A percentile compares a stretch with the other conserved stretches of the same genome.
Conservation (phyloP, 2,113 vertebrate genomes). For the Labeo rohita region DNA sequence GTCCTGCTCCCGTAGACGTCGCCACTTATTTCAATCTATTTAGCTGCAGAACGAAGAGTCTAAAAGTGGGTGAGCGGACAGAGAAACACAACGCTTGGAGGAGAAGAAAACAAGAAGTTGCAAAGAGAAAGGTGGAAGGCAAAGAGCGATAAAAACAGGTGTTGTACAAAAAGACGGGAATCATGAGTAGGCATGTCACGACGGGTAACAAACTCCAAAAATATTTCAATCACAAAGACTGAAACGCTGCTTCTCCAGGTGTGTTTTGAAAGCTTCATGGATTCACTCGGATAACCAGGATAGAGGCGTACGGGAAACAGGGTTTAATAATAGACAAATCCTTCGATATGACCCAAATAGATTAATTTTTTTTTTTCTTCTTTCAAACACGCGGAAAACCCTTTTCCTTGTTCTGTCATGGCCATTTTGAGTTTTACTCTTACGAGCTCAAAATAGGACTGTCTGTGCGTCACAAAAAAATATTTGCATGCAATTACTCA, state of each 20-base stretch:
- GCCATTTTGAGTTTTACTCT: not conserved
- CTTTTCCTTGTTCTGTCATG: not conserved
- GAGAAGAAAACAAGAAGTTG: not conserved
- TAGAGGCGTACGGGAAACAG: not conserved
- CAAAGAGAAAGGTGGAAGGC: not conserved
- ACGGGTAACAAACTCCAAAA: not conserved
- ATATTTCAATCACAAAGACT: slow-evolving; percentile 11
- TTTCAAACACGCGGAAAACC: not conserved
- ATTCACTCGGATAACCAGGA: not conserved
- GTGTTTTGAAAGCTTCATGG: slow-evolving; percentile 19
- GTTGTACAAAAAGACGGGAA: not conserved
- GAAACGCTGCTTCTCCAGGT: not conserved
- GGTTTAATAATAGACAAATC: slow-evolving; percentile 25
- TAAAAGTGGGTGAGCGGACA: not conserved
- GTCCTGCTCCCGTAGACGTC: slow-evolving; percentile 1
- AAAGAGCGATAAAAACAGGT: not conserved
- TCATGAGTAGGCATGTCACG: not conserved
- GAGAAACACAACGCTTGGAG: not conserved
- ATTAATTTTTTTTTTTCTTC: not conserved
- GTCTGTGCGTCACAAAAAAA: not conserved
- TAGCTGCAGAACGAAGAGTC: not conserved
- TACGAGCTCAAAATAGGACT: not conserved
- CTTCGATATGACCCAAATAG: slow-evolving; percentile 16
- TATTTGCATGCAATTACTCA: slow-evolving; percentile 1
- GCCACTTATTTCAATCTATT: not conserved